Conservation (phyloP, 2,113 vertebrate genomes). For the Salvelinus sp. region DNA sequence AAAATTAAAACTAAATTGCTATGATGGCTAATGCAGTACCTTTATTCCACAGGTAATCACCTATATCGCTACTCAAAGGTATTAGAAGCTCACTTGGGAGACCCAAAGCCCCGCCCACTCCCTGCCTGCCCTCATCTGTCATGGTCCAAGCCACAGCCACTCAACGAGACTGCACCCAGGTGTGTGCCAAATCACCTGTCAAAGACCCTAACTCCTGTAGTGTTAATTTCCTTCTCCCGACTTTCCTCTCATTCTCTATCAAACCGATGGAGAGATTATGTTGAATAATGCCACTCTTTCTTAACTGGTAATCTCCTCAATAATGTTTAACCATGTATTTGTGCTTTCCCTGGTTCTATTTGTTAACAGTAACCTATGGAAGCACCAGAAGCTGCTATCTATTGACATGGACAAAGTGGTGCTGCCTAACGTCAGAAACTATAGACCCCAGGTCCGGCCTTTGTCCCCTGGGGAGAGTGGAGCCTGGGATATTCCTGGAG, state of each 20-base stretch:
- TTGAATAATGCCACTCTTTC: background rate
- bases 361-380: slow-evolving; percentile 90
- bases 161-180: slow-evolving; percentile 97
- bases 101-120: slow-evolving; percentile 90
- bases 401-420: slow-evolving; percentile 95
- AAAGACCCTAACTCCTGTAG: too few species aligned
- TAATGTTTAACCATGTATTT: background rate
- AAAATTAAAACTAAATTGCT: too few species aligned
- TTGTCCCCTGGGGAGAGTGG: slow-evolving; percentile 95
- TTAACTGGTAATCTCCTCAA: background rate
- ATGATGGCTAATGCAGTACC: background rate
- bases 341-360: background rate
- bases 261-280: too few species aligned
- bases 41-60: slow-evolving; percentile 84
- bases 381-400: slow-evolving; percentile 95
- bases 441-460: slow-evolving; percentile 94
- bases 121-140: slow-evolving; percentile 96
- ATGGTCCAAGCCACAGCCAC: slow-evolving; percentile 97
- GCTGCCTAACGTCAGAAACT: slow-evolving; percentile 86
- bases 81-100: slow-evolving; percentile 89
- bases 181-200: slow-evolving; percentile 40
- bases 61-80: slow-evolving; percentile 98
- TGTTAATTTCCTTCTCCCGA: too few species aligned
- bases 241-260: too few species aligned
- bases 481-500: slow-evolving; percentile 98